A percentile compares a stretch with the other conserved stretches of the same genome.
These are phyloP conservation scores for Sebastes kiyomatsui DNA, from an alignment of 2,797 vertebrate genomes.

Conservation along the genomic window DNA sequence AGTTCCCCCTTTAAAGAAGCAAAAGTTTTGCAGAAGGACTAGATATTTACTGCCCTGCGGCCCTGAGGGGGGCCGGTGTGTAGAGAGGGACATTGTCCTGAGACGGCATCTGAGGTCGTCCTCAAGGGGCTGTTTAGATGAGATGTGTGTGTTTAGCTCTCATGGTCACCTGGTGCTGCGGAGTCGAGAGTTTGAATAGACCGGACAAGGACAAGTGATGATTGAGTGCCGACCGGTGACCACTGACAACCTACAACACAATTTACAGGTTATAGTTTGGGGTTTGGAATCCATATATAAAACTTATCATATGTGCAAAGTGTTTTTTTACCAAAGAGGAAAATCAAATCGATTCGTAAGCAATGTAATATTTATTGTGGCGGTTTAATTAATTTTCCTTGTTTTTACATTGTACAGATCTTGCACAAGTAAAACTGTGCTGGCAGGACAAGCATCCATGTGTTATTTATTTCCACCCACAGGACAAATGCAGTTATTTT, in stretches of 20 bases:
- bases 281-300: neutral
- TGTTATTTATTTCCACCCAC: neutral
- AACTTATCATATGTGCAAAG: no score
- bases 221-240: neutral
- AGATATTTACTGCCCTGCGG: neutral
- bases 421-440: neutral
- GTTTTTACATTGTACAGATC: neutral
- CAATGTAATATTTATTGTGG: neutral
- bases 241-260: neutral
- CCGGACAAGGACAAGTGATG: neutral
- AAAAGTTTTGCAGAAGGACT: neutral
- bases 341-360: neutral
- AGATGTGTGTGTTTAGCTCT: constrained; percentile 1
- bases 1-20: neutral
- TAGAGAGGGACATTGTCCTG: neutral
- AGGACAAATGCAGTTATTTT: neutral
- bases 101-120: neutral
- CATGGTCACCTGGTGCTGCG: neutral
- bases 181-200: neutral
- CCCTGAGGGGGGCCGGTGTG: neutral
- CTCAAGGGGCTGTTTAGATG: neutral
- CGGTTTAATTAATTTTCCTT: neutral
- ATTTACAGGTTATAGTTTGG: neutral
- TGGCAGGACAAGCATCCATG: neutral
- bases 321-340: neutral